A percentile compares a stretch with the other conserved stretches of the same genome.
Evolutionary conservation across 2,888 invertebrate species (phyloP).

Genomic region (Pheosia gnoma): DNA sequence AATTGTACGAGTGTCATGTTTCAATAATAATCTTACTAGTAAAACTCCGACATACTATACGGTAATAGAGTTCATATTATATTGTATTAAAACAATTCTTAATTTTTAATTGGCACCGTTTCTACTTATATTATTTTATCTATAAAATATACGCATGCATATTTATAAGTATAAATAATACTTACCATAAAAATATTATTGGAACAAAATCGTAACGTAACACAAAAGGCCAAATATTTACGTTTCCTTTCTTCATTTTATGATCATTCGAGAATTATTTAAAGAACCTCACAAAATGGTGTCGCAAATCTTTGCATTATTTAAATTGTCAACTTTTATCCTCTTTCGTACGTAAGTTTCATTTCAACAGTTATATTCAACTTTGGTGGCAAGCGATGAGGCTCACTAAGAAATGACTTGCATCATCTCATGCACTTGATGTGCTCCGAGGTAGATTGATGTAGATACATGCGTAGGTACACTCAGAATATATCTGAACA

Average conservation of each 20-base stretch:
- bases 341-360: conserved; percentile 24
- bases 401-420: neutral
- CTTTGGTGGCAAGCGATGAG: conserved; percentile 1
- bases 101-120: conserved; percentile 20
- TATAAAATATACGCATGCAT: neutral
- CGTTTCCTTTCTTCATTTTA: conserved; percentile 56
- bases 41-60: conserved; percentile 18
- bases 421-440: neutral
- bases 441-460: too few species aligned
- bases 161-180: neutral
- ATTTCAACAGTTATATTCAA: conserved; percentile 21
- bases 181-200: conserved; percentile 32
- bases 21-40: conserved; percentile 29
- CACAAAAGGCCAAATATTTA: conserved; percentile 53
- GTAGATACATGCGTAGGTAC: too few species aligned
- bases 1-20: conserved; percentile 40
- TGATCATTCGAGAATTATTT: conserved; percentile 50
- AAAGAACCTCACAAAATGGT: conserved; percentile 42
- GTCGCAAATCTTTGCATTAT: conserved; percentile 50
- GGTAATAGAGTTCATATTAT: conserved; percentile 28
- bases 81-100: conserved; percentile 30
- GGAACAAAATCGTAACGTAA: conserved; percentile 39
- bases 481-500: too few species aligned
- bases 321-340: conserved; percentile 41
- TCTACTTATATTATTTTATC: neutral